phyloP scores from a whole-genome alignment of 2,113 vertebrate species.

The Xiphophorus maculatus region DNA sequence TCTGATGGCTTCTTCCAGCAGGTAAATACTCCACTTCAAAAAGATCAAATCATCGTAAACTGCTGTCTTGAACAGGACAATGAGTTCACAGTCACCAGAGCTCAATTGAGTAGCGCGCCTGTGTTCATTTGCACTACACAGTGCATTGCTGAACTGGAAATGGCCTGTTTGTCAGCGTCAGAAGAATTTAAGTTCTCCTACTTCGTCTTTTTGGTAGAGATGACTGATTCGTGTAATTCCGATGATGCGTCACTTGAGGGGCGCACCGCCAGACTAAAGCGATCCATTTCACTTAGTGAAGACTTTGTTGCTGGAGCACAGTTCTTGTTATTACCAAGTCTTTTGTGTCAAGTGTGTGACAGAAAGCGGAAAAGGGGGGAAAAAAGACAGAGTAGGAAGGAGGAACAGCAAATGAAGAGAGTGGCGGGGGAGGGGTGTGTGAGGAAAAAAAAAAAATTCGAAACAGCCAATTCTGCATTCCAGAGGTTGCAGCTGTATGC shows the following conservation, averaged over 20 bases:
- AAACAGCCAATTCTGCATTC: slow-evolving; percentile 30
- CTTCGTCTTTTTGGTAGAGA: background rate
- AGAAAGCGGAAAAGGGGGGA: slow-evolving; percentile 1
- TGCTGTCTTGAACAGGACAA: too few relatives aligned
- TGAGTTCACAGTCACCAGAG: too few relatives aligned
- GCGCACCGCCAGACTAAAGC: slow-evolving; percentile 26
- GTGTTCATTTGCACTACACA: too few relatives aligned
- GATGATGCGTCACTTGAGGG: slow-evolving; percentile 13
- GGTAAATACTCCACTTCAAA: too few relatives aligned
- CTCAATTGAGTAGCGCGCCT: too few relatives aligned
- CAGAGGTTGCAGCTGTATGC: slow-evolving; percentile 41
- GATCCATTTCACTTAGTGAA: slow-evolving; percentile 46
- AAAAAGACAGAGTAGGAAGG: background rate
- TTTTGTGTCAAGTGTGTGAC: slow-evolving; percentile 35
- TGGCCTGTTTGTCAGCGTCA: background rate
- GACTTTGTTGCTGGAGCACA: slow-evolving; percentile 17
- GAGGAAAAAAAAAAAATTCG: background rate
- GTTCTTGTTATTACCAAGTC: slow-evolving; percentile 16
- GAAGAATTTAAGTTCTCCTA: slow-evolving; percentile 1
- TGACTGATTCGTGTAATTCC: slow-evolving; percentile 46
- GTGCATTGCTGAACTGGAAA: background rate
- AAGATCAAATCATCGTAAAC: too few relatives aligned
- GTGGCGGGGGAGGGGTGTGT: background rate
- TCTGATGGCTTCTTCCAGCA: too few relatives aligned
- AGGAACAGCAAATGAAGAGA: slow-evolving; percentile 3